phyloP scores from a whole-genome alignment of 2,888 invertebrate species.

The Bombylius major region DNA sequence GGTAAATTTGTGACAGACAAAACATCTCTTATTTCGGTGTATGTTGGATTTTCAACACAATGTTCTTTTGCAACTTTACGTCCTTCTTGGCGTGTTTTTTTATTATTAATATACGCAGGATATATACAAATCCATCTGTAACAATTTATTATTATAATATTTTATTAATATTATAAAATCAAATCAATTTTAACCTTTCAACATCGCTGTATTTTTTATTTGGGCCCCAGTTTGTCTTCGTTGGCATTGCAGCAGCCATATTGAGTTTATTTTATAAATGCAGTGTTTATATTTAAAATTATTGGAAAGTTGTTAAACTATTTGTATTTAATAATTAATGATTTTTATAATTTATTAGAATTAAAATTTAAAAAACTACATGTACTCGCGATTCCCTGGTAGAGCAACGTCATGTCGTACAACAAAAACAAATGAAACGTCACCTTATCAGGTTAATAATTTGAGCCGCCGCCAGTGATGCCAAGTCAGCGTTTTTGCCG shows the following conservation, averaged over 20 bases:
- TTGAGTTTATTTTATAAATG: background rate
- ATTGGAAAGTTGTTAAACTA: too few species aligned
- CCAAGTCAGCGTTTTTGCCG: too few species aligned
- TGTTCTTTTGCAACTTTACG: conserved; percentile 68
- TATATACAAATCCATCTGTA: conserved; percentile 88
- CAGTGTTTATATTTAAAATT: too few species aligned
- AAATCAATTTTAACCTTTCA: conserved; percentile 45
- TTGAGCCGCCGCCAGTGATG: too few species aligned
- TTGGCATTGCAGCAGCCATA: conserved; percentile 42
- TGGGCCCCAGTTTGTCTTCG: conserved; percentile 51
- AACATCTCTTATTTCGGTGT: conserved; percentile 90
- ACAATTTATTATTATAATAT: background rate
- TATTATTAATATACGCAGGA: conserved; percentile 91
- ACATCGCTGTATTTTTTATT: conserved; percentile 69
- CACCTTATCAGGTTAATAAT: too few species aligned
- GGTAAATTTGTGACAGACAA: conserved; percentile 68
- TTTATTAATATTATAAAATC: background rate
- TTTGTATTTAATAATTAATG: too few species aligned
- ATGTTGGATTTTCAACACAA: conserved; percentile 91
- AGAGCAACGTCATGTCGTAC: too few species aligned
- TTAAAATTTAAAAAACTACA: too few species aligned
- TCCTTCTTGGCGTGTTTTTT: conserved; percentile 82
- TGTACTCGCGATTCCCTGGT: too few species aligned
- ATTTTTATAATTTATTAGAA: too few species aligned
- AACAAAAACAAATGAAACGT: too few species aligned